Conservation (phyloP, 2,888 invertebrate genomes). For the Dryocosmus kuriphilus region DNA sequence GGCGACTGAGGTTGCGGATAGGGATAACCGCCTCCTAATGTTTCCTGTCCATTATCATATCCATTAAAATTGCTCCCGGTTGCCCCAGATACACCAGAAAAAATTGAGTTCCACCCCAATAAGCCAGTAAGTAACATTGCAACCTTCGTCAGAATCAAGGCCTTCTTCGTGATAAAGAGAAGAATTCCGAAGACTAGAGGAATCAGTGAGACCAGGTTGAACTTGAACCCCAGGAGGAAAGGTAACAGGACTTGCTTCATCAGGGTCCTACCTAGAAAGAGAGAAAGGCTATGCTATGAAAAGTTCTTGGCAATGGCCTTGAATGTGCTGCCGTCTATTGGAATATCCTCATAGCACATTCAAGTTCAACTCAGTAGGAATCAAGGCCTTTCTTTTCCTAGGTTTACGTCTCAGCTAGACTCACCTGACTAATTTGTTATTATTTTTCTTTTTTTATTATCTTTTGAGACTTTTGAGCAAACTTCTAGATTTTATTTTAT, state of each 20-base stretch:
- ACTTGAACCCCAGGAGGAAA: constrained; percentile 88
- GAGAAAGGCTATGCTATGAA: constrained; percentile 44
- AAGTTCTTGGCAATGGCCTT: constrained; percentile 60
- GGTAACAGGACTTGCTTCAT: constrained; percentile 87
- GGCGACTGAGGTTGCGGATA: constrained; percentile 47
- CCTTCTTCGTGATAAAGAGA: constrained; percentile 87
- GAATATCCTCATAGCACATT: constrained; percentile 48
- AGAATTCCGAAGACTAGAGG: constrained; percentile 86
- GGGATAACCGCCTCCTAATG: constrained; percentile 24
- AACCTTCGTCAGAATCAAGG: constrained; percentile 86
- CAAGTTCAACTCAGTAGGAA: constrained; percentile 28
- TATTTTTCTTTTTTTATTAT: background rate
- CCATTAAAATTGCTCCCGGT: constrained; percentile 48
- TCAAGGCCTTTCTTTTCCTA: constrained; percentile 33
- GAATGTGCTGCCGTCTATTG: constrained; percentile 70
- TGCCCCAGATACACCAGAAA: constrained; percentile 47
- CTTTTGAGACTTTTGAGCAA: background rate
- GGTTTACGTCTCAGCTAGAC: constrained; percentile 16
- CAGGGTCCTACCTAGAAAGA: constrained; percentile 84
- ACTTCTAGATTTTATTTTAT: background rate
- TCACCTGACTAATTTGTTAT: background rate
- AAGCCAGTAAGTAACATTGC: constrained; percentile 86
- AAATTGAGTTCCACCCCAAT: constrained; percentile 80
- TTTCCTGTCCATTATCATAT: constrained; percentile 47
- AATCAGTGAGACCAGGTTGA: constrained; percentile 86